Base-by-base conservation (phyloP, 2,113 vertebrate genomes). In the Catharus minimus region DNA sequence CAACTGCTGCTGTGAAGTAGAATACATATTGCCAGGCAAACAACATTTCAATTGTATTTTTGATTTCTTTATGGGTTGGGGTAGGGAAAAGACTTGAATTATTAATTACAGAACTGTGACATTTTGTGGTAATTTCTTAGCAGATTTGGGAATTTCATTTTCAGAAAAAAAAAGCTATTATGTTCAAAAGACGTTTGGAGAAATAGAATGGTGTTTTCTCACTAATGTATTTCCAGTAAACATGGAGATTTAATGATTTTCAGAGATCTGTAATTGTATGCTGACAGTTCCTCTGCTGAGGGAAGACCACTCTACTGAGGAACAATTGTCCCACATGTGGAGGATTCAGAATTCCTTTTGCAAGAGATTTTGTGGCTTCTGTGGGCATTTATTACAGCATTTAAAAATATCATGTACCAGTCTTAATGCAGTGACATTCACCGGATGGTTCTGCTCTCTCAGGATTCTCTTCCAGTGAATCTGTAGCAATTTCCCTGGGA, bases 71-170 rank as follows among this genome's bases (percentile, higher is more conserved):
- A 73, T 73, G 90, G 82, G 62, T 33, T 91, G 61, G 76, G 44
- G 27, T 84, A 60, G 57, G 79, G 79, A 89, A 78, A 81, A 92
- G 38, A 57, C 71, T 82, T 90, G 60, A 92, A 94, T 93, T 95
- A 95, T 95, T 92, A 95, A 95, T 92, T 96, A 91, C 67, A 90
- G 55, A 79, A 62, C 53, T 82, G 79, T 95, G 87, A 86, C 64
- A 91, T 80, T 66, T 87, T 74, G 85, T 66, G 41, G 86, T 65
- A 44, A 90, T 93, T 93, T 91, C 86, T 94, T 89, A 80, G 85
- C 82, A 68, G 71, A 87, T 92, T 88, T 96, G 73, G 32, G 84
- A 92, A 67, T 95, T 94, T 83, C 9, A 21, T 95, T 95, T 96
- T 94, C n/a, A 62, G 50, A 15, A 74, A 83, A 96, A 89, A 86